Evolutionary conservation across 2,888 invertebrate genomes (phyloP).

Genomic region (Drosophila kanekoi): DNA sequence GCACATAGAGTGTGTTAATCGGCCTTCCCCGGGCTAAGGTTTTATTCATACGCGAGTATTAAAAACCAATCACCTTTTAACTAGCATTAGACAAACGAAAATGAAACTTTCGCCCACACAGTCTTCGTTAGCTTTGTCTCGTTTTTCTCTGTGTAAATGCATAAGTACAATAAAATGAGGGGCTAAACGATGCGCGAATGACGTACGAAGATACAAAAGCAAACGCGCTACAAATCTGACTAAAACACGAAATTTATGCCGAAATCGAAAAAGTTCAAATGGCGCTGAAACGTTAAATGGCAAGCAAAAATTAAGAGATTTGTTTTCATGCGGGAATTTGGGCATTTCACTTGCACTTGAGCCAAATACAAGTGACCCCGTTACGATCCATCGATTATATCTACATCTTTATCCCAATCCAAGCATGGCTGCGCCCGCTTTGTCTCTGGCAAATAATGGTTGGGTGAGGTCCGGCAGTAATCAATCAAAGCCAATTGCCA

Average conservation of each 20-base stretch:
- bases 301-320: constrained; percentile 4
- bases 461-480: constrained; percentile 61
- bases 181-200: background rate
- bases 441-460: constrained; percentile 53
- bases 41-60: no score
- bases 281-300: constrained; percentile 21
- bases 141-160: constrained; percentile 5
- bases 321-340: background rate
- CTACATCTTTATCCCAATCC: constrained; percentile 41
- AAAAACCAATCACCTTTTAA: no score
- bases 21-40: no score
- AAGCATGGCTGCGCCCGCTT: constrained; percentile 33
- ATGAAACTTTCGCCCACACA: no score
- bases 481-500: constrained; percentile 65
- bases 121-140: no score
- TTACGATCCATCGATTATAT: constrained; percentile 45
- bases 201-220: constrained; percentile 14
- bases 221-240: constrained; percentile 13
- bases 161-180: constrained; percentile 2
- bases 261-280: constrained; percentile 55
- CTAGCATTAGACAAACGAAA: no score
- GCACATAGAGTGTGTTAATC: no score
- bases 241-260: background rate
- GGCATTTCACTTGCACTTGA: constrained; percentile 70
- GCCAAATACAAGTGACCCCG: constrained; percentile 63